phyloP scores from a whole-genome alignment of 2,797 vertebrate species.

The Moxostoma hubbsi region DNA sequence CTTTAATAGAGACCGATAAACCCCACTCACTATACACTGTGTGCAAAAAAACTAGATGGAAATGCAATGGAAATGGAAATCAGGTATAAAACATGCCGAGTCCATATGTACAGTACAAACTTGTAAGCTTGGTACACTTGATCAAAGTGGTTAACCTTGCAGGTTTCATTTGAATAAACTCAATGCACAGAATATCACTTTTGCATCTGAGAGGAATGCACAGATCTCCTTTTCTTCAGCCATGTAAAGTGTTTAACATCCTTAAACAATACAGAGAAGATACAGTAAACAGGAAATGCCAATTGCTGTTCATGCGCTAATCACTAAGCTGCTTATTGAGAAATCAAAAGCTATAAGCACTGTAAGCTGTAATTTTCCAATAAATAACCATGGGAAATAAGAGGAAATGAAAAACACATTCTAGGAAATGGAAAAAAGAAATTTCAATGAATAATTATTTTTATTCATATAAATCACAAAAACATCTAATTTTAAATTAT shows the following conservation, averaged over 20 bases:
- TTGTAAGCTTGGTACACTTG: no score
- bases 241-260: slow-evolving; percentile 17
- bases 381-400: not conserved
- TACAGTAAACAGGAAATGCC: slow-evolving; percentile 2
- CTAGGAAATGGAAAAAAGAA: not conserved
- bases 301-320: slow-evolving; percentile 12
- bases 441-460: not conserved
- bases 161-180: not conserved
- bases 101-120: no score
- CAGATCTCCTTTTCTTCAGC: slow-evolving; percentile 13
- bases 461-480: not conserved
- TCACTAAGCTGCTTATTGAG: slow-evolving; percentile 1
- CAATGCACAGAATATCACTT: slow-evolving; percentile 14
- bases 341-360: slow-evolving; percentile 6
- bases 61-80: slow-evolving; percentile 12
- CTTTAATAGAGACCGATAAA: not conserved
- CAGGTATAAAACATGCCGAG: not conserved
- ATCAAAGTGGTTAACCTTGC: no score
- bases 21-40: not conserved
- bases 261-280: slow-evolving; percentile 1
- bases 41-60: not conserved
- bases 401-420: not conserved
- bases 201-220: not conserved
- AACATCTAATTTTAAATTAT: no score
- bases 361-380: slow-evolving; percentile 15